Percentiles rank a stretch among this genome's conserved stretches.
Conservation (phyloP, 2,113 vertebrate genomes). For the Carassius gibelio region DNA sequence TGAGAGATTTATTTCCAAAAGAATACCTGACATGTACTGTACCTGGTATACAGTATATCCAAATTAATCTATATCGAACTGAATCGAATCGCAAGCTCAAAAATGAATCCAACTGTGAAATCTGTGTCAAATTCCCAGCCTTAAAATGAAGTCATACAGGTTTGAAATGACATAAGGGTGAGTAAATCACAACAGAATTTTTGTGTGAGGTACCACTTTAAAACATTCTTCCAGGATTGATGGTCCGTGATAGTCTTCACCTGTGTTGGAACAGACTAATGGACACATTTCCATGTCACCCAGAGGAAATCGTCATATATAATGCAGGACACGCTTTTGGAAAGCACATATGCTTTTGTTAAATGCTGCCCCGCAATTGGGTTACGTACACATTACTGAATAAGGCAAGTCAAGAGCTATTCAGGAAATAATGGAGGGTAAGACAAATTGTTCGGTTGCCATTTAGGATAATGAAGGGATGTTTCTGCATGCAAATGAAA, state of each 20-base stretch:
- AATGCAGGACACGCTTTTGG: conserved; percentile 29
- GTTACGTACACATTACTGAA: conserved; percentile 24
- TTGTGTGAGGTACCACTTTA: not conserved
- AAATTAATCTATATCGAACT: not conserved
- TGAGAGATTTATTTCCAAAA: no score
- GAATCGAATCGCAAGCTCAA: not conserved
- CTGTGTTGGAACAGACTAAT: conserved; percentile 37
- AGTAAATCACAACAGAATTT: not conserved
- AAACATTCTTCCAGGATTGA: conserved; percentile 26
- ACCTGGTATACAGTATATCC: no score
- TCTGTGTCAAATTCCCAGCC: no score
- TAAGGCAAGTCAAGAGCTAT: conserved; percentile 53
- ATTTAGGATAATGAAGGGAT: conserved; percentile 70
- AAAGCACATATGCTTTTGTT: conserved; percentile 15
- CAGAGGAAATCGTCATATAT: conserved; percentile 31
- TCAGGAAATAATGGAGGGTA: conserved; percentile 56
- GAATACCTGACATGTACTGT: no score
- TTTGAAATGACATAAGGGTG: not conserved
- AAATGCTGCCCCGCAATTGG: not conserved
- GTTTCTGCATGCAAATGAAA: conserved; percentile 69
- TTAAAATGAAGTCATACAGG: not conserved
- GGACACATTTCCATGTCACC: conserved; percentile 39
- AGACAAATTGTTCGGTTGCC: conserved; percentile 65
- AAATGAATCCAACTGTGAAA: no score
- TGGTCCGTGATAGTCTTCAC: conserved; percentile 22